Evolutionary conservation across 2,888 invertebrate genomes (phyloP).

Genomic region (Pyrrhia umbra): DNA sequence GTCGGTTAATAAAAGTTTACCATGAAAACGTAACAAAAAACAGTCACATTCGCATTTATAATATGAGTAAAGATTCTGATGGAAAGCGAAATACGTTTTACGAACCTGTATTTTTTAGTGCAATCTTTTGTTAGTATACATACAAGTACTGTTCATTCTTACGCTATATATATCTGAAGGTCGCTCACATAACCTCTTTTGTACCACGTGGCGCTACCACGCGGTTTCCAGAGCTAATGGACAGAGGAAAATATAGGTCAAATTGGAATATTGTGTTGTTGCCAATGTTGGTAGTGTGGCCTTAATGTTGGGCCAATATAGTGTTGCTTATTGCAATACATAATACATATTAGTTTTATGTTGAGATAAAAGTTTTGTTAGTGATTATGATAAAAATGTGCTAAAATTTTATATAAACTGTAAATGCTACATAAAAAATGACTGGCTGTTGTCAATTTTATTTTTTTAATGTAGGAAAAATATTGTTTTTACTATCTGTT

Average conservation of each 20-base stretch:
- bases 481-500: too few relatives aligned
- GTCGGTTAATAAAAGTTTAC: too few relatives aligned
- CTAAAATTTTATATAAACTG: too few relatives aligned
- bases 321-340: background rate
- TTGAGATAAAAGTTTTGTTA: background rate
- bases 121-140: background rate
- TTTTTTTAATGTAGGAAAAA: too few relatives aligned
- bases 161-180: conserved; percentile 20
- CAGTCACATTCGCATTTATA: too few relatives aligned
- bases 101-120: too few relatives aligned
- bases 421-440: too few relatives aligned
- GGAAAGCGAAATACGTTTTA: too few relatives aligned
- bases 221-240: conserved; percentile 17
- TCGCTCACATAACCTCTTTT: conserved; percentile 43
- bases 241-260: conserved; percentile 41
- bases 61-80: too few relatives aligned
- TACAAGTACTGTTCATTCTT: background rate
- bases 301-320: conserved; percentile 28
- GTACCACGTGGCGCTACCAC: conserved; percentile 38
- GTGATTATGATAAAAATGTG: background rate
- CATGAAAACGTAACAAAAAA: too few relatives aligned
- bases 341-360: background rate
- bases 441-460: too few relatives aligned
- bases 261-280: background rate
- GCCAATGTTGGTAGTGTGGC: conserved; percentile 31